Conservation (phyloP, 2,113 vertebrate species). For the Brevimyrus niger region DNA sequence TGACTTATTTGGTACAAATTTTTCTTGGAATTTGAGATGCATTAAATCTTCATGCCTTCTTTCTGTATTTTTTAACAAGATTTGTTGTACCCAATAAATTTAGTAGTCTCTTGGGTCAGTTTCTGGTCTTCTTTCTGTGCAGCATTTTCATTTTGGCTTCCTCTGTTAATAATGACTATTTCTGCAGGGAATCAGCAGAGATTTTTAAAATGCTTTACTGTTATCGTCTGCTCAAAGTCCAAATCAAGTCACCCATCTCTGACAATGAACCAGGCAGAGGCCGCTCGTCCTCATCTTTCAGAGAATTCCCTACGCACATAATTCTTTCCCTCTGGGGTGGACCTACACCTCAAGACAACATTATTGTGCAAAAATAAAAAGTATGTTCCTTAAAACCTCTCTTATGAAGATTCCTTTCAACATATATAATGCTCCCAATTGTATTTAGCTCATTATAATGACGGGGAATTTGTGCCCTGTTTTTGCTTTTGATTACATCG, state of each 20-base stretch:
- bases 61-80: not conserved
- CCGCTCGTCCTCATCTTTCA: not conserved
- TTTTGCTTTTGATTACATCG: not conserved
- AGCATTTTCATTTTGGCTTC: not conserved
- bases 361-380: slow-evolving; percentile 5
- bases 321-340: not conserved
- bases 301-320: not conserved
- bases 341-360: slow-evolving; percentile 1
- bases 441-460: not conserved
- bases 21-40: not conserved
- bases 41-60: not conserved
- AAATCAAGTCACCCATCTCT: not conserved
- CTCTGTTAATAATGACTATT: not conserved
- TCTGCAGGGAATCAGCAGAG: not conserved
- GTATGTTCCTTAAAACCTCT: not conserved
- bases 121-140: not conserved
- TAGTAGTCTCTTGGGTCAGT: not conserved
- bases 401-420: not conserved
- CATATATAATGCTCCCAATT: not conserved
- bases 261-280: not conserved
- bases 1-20: not conserved
- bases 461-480: not conserved
- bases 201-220: not conserved
- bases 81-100: not conserved
- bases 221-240: not conserved